Percentiles rank a stretch among this genome's conserved stretches.
These are phyloP conservation scores for Antheraea yamamai DNA, from an alignment of 2,888 invertebrate species.

Conservation along the genomic window DNA sequence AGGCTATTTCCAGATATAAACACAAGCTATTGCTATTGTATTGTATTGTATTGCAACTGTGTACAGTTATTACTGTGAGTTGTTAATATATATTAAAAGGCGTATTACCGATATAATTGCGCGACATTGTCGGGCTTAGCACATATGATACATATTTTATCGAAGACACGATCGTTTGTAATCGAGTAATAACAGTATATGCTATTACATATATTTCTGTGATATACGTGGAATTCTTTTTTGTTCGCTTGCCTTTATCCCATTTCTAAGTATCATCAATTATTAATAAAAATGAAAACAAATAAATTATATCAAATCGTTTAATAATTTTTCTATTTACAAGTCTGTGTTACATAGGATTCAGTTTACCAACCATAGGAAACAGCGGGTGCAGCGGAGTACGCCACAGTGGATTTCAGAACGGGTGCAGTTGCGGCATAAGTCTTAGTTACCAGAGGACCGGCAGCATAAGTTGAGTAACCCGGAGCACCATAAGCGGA, in stretches of 20 bases:
- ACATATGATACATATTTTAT: neutral
- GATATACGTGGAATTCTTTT: neutral
- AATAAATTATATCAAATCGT: constrained; percentile 46
- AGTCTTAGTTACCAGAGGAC: constrained; percentile 43
- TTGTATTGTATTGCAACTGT: too few relatives aligned
- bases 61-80: neutral
- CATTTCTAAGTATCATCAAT: neutral
- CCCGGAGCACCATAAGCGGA: constrained; percentile 37
- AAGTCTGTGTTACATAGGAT: constrained; percentile 44
- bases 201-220: neutral
- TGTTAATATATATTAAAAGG: neutral
- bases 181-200: neutral
- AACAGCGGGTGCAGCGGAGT: constrained; percentile 83
- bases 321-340: constrained; percentile 57
- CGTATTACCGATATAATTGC: neutral
- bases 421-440: constrained; percentile 62
- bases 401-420: constrained; percentile 70
- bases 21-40: too few relatives aligned
- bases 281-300: constrained; percentile 19
- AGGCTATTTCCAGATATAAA: neutral
- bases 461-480: constrained; percentile 45
- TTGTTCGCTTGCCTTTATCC: neutral
- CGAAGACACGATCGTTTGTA: neutral
- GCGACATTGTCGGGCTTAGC: neutral
- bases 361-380: constrained; percentile 84